Evolutionary conservation across 2,797 vertebrate genomes (phyloP), one percentile per base, ranked within the genome.

Genomic region (Ceryle rudis): DNA sequence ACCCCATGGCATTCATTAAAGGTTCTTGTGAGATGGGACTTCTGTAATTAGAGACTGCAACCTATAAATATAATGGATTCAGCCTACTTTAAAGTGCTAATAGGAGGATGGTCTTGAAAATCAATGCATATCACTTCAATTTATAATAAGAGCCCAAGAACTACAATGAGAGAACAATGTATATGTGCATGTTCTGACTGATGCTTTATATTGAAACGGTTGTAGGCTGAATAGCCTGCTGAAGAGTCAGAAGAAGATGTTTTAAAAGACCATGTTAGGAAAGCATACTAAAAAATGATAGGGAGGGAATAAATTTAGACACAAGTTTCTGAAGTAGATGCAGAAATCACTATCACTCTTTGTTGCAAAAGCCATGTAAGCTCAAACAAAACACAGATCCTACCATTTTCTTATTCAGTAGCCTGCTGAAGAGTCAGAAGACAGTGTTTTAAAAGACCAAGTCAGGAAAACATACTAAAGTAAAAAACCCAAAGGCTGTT

Each of bases 1-100:
- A 88, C 77, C 65, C 44, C 47, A 62, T 85, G 84, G 37, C 74
- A 79, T 95, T 95, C 78, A 95, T 93, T 58, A 95, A 91, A 75
- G 7, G 10, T 55, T 73, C 61, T 80, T 83, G 39, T 83, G 62
- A 81, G 57, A 90, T 87, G 31, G 15, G 20, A 74, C 18, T 91
- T 28, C 74, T 78, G 54, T 95, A 86, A 93, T 95, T 92, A 96
- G 92, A 89, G 44, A 39, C 44, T 66, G 51, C 46, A 89, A 47
- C 52, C 83, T 86, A 89, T 79, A 95, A 90, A 72, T 85, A 77
- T 51, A 91, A 88, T 62, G 42, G 84, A 86, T 92, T 67, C 25
- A 11, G 67, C 22, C 33, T 86, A 25, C 52, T 87, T 96, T 77
- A 73, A 88, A 60, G 57, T 83, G 61, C 54, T 92, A 89, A 82